Percentiles rank a stretch among this genome's conserved stretches.
Evolutionary conservation across 2,888 invertebrate species (phyloP).

Genomic region (Drosophila putrida): DNA sequence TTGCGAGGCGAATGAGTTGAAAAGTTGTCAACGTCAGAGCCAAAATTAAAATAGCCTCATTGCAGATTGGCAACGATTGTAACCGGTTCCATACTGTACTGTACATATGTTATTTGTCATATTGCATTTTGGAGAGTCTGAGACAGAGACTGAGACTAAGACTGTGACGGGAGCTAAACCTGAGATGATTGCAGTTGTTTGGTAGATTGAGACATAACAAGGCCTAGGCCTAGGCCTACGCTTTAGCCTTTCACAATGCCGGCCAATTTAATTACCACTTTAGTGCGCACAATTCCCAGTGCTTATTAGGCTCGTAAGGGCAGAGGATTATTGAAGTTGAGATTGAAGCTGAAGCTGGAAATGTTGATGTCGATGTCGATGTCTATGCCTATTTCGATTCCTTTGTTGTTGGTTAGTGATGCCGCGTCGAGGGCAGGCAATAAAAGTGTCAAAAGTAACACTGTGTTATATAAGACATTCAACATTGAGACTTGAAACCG

Average conservation of each 20-base stretch:
- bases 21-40: slow-evolving; percentile 57
- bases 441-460: slow-evolving; percentile 82
- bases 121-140: slow-evolving; percentile 23
- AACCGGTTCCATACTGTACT: slow-evolving; percentile 29
- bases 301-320: slow-evolving; percentile 31
- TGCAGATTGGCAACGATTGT: slow-evolving; percentile 28
- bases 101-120: slow-evolving; percentile 51
- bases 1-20: slow-evolving; percentile 57
- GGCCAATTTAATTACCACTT: slow-evolving; percentile 80
- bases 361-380: slow-evolving; percentile 21
- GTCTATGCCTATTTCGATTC: slow-evolving; percentile 13
- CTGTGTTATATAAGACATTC: slow-evolving; percentile 78
- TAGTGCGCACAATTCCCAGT: slow-evolving; percentile 69
- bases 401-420: slow-evolving; percentile 47
- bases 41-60: slow-evolving; percentile 43
- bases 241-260: slow-evolving; percentile 63
- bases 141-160: neutral
- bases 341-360: neutral
- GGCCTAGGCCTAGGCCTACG: slow-evolving; percentile 11
- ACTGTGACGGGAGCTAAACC: neutral
- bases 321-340: slow-evolving; percentile 14
- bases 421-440: slow-evolving; percentile 58
- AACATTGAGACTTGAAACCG: slow-evolving; percentile 45
- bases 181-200: slow-evolving; percentile 14
- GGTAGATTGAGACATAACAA: slow-evolving; percentile 69